Evolutionary conservation across 2,113 vertebrate genomes (phyloP), one percentile per base, ranked within the genome.

Genomic region (Columba livia): DNA sequence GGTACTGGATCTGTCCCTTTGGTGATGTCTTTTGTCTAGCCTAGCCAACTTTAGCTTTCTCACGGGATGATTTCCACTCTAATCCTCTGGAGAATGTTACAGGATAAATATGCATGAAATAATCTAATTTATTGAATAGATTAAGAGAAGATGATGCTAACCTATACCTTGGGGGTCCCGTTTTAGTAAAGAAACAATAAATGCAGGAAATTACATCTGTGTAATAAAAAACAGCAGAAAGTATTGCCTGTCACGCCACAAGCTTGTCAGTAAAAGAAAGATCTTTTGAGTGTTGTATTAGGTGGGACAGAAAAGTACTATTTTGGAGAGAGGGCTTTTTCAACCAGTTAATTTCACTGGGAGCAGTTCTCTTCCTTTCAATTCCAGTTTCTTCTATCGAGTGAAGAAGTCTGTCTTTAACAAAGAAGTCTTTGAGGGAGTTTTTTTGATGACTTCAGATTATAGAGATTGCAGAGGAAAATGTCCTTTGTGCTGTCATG

Each of bases 121-220:
- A 67, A 8, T 67, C 24, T 60, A 60, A 17, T 71, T 60, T 71
- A 74, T 40, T 81, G 42, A 47, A 24, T 25, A 60, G 53, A 44
- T 84, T 32, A 66, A 66, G 5, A 78, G 13, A 42, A 48, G 13
- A 26, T 81, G 62, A n/a, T 58, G 10, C 8, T 38, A 31, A 32
- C 0, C 0, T 50, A 11, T 65, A 19, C 12, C 5, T 60, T 11
- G 38, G 6, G 1, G 44, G 5, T 80, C 12, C 26, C 16, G 11
- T 71, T 91, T 48, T 62, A 71, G 32, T 79, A 42, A 75, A 48
- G 31, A 83, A 89, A 6, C 11, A 75, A 44, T 60, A 51, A 84
- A 80, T 67, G 14, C 20, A 61, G 48, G 38, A 42, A 82, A 75
- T 32, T 31, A 28, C 2, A 17, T 51, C 15, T 36, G 7, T 74